Conservation (phyloP, 2,797 vertebrate genomes). For the Peromyscus nudipes region DNA sequence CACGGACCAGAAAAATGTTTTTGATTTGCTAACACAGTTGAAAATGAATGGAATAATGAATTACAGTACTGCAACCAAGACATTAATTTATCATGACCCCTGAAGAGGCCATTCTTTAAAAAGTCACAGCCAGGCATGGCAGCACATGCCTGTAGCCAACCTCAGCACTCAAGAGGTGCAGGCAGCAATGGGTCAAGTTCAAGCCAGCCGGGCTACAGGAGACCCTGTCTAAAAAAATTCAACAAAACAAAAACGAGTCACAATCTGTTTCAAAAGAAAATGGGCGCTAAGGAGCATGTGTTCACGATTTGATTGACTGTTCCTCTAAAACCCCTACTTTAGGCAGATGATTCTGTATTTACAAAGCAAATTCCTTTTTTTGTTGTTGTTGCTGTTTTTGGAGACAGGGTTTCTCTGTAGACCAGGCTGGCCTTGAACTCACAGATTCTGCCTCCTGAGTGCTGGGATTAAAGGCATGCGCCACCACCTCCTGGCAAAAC, state of each 20-base stretch:
- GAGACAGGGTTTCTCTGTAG: no score
- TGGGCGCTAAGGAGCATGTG: not conserved
- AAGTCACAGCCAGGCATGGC: not conserved
- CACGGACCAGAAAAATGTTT: not conserved
- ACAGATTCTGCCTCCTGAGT: no score
- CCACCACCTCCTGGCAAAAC: no score
- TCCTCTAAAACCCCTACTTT: not conserved
- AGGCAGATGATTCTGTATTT: not conserved
- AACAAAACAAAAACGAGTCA: not conserved
- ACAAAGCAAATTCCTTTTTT: no score
- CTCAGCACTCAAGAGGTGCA: not conserved
- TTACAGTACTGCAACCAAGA: not conserved
- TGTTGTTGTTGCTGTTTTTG: no score
- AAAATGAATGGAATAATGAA: slow-evolving; percentile 1
- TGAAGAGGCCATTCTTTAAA: not conserved
- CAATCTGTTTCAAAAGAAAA: slow-evolving; percentile 30
- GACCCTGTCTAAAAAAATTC: not conserved
- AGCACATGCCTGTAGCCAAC: not conserved
- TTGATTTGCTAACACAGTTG: not conserved
- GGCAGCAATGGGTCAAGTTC: not conserved
- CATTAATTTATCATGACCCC: not conserved
- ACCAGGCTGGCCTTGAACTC: no score
- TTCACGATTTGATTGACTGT: not conserved
- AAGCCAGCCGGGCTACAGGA: not conserved
- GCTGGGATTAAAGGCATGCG: no score